Evolutionary conservation across 2,888 invertebrate species (phyloP).

Genomic region (Esperia sulphurella): DNA sequence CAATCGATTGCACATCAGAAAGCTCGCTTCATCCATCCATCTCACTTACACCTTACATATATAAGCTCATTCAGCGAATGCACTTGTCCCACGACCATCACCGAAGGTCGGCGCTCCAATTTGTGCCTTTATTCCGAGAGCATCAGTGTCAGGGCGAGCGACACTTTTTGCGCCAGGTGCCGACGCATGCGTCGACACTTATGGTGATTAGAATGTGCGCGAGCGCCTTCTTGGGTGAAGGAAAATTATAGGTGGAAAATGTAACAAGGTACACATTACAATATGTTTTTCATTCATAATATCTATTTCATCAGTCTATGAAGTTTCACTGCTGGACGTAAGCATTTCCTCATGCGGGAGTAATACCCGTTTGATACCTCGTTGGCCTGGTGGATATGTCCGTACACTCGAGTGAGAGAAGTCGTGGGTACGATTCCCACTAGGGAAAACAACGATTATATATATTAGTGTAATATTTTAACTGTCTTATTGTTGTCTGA

Average conservation of each 20-base stretch:
- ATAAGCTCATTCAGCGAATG: not conserved
- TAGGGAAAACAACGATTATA: too few species aligned
- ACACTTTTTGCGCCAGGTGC: slow-evolving; percentile 39
- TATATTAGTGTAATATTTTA: too few species aligned
- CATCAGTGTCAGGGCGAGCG: slow-evolving; percentile 73
- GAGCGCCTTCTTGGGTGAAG: slow-evolving; percentile 20
- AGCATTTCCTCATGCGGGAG: too few species aligned
- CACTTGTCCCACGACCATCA: slow-evolving; percentile 6
- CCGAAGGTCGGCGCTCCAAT: slow-evolving; percentile 44
- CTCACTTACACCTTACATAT: not conserved
- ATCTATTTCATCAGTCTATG: too few species aligned
- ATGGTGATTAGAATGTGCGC: slow-evolving; percentile 43
- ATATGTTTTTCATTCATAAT: too few species aligned
- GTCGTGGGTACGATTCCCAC: too few species aligned
- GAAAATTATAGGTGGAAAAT: slow-evolving; percentile 13
- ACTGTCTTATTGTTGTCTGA: too few species aligned
- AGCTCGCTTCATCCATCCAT: not conserved
- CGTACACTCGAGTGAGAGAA: too few species aligned
- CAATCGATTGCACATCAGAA: not conserved
- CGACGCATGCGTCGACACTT: slow-evolving; percentile 18
- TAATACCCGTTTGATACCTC: too few species aligned
- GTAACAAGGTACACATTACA: slow-evolving; percentile 4
- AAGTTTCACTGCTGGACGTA: too few species aligned
- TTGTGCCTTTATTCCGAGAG: slow-evolving; percentile 49
- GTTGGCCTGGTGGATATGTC: too few species aligned